These are phyloP conservation scores for Leptonema lineaticorne DNA, from an alignment of 1,140 invertebrate species.

Conservation along the genomic window DNA sequence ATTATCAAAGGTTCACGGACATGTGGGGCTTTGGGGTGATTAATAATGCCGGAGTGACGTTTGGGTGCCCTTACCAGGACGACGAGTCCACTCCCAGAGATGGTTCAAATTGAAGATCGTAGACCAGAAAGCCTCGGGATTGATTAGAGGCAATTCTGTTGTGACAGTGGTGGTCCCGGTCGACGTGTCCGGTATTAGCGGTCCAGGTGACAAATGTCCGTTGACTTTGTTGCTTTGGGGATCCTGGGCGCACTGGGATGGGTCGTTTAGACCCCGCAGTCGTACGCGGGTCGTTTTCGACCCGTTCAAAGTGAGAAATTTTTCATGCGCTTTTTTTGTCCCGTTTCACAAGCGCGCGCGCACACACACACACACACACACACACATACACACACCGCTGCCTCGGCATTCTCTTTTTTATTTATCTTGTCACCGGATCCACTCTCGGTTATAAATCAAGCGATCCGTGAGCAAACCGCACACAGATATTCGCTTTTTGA, in stretches of 20 bases:
- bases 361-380: too few species aligned
- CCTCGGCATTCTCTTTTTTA: background rate
- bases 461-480: background rate
- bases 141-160: constrained; percentile 14
- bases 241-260: too few species aligned
- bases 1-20: background rate
- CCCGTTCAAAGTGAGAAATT: background rate
- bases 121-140: constrained; percentile 6
- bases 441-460: constrained; percentile 17
- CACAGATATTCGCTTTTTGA: background rate
- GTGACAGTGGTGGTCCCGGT: background rate
- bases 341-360: too few species aligned
- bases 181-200: constrained; percentile 18
- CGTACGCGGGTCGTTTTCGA: background rate
- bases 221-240: constrained; percentile 18
- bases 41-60: background rate
- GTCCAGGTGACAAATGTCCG: constrained; percentile 21
- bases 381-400: too few species aligned
- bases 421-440: constrained; percentile 16
- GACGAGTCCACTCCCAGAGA: background rate
- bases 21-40: background rate
- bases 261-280: too few species aligned
- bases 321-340: constrained; percentile 12
- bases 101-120: background rate
- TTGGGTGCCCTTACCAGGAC: background rate